Conservation (phyloP, 2,888 invertebrate genomes). For the Holacanthella duospinosa region DNA sequence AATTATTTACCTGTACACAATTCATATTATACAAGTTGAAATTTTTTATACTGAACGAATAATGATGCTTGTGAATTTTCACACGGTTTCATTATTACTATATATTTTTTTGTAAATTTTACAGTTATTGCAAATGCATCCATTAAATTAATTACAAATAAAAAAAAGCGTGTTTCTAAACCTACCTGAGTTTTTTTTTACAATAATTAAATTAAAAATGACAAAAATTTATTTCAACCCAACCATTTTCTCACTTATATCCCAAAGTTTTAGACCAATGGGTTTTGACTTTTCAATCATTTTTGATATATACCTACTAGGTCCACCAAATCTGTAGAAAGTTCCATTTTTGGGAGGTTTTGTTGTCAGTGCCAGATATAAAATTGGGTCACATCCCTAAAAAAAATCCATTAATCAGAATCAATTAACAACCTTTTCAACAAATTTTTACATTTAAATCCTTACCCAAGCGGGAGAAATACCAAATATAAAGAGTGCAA, state of each 20-base stretch:
- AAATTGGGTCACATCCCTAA: conserved; percentile 5
- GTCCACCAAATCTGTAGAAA: background rate
- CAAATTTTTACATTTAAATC: background rate
- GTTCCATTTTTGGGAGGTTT: background rate
- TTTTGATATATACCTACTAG: background rate
- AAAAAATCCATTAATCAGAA: background rate
- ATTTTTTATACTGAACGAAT: no score
- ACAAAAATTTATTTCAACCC: no score
- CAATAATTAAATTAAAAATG: no score
- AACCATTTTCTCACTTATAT: background rate
- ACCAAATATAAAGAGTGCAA: background rate
- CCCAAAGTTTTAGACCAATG: background rate
- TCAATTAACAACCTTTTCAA: background rate
- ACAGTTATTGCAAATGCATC: no score
- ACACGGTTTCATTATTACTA: no score
- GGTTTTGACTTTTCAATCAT: background rate
- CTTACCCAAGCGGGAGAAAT: background rate
- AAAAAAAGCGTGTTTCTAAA: no score
- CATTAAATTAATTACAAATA: no score
- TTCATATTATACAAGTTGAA: no score
- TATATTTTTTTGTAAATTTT: no score
- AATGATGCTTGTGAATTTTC: no score
- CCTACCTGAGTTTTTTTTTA: no score
- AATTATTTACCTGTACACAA: no score
- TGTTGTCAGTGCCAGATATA: background rate